Evolutionary conservation across 2,113 vertebrate genomes (phyloP), one percentile per base, ranked within the genome.

Genomic region (Alces alces): DNA sequence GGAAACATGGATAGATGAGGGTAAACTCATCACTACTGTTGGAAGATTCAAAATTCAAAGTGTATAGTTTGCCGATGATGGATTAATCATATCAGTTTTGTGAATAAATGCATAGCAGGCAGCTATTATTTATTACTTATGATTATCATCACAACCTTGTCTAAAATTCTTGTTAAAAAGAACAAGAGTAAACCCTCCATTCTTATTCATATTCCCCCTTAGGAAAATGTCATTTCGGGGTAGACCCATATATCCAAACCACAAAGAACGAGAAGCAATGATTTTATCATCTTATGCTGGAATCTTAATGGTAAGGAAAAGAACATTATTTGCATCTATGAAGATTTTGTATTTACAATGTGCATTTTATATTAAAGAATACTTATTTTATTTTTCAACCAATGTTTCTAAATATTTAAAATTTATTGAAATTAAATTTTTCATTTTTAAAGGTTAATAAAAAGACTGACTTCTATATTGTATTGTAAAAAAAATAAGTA

Each of bases 221-320:
- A 99, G 98, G 96, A 98, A 98, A 95, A 94, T 95, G 76, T 95
- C 97, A 50, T 78, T 95, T 93, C 0, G 0, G 89, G 95, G 93
- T n/a, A 52, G n/a, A 73, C 89, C 95, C 14, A 50, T 15, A 19
- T 99, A 99, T 97, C 99, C 98, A 28, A 99, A 98, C 70, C 93
- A 39, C 21, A 98, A 58, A 86, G 99, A 99, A 94, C 98, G 99
- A 95, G 98, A 99, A 98, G 99, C 99, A 11, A 99, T 99, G 99
- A 99, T 99, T 98, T 98, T 99, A 96, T 99, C 99, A 19, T 99
- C 99, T 55, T 99, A 99, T 61, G 99, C 99, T 89, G 99, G 99
- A 73, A 98, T 99, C 57, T 97, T 99, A 97, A 98, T 99, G 99
- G 99, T 99, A 98, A 99, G 98, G 83, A 60, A 25, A n/a, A 86